phyloP scores from a whole-genome alignment of 2,888 invertebrate species.

The Dasypolia templi region DNA sequence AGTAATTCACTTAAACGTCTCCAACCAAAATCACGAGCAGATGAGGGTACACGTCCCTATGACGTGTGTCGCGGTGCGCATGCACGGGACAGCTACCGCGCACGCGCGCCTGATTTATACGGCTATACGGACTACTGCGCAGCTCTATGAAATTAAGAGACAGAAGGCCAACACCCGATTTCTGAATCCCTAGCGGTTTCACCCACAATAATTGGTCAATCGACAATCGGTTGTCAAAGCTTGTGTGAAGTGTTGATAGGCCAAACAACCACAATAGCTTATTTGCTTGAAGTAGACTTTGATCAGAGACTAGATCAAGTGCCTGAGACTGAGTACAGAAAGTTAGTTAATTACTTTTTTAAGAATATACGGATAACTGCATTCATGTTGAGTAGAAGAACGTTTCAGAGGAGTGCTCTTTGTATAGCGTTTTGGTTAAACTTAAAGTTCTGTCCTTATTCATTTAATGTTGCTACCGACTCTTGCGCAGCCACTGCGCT shows the following conservation, averaged over 20 bases:
- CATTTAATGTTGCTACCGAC: not conserved
- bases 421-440: not conserved
- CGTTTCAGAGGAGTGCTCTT: no score
- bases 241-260: no score
- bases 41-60: slow-evolving; percentile 51
- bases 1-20: slow-evolving; percentile 4
- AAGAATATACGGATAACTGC: no score
- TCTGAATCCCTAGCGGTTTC: not conserved
- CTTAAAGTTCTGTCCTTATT: slow-evolving; percentile 22
- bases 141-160: not conserved
- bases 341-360: no score
- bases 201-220: no score
- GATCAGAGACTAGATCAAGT: no score
- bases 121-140: not conserved
- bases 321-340: no score
- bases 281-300: no score
- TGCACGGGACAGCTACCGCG: slow-evolving; percentile 68
- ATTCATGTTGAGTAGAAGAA: no score
- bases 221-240: no score
- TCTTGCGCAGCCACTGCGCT: slow-evolving; percentile 63
- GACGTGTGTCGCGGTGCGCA: slow-evolving; percentile 58
- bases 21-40: slow-evolving; percentile 52
- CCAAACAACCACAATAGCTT: no score
- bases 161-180: not conserved
- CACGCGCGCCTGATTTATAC: slow-evolving; percentile 69